Base-by-base conservation (phyloP, 2,888 invertebrate species). In the Lordiphosa andalusiaca region DNA sequence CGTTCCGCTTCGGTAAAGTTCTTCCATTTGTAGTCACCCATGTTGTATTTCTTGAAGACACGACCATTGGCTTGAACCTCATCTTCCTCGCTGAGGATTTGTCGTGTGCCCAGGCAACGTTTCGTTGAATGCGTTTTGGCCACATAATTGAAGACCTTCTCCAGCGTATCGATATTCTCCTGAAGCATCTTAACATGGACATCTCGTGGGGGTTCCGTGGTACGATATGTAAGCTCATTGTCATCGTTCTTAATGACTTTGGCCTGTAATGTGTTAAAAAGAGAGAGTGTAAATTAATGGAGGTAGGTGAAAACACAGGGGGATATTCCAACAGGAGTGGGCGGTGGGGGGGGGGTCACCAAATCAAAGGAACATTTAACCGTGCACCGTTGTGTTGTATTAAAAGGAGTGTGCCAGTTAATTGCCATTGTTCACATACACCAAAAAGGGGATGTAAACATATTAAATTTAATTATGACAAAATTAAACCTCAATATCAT, bases 1-100 rank as follows among this genome's bases (percentile, higher is more conserved):
- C 91, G 90, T 85, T 96, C 94, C 73, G 87, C 93, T 74, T 96
- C 95, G 30, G 91, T 89, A 89, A 93, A 98, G 4, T 94, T 93
- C 70, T 94, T 94, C 98, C 98, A 99, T 77, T 92, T 92, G 90
- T 98, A 99, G 37, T 95, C 94, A 49, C 98, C 98, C 93, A 98
- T 93, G 82, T 95, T 95, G 90, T 96, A 96, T 94, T 99, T 99
- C 90, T 98, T 98, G 88, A 99, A 99, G 48, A 98, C 92, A 69
- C 97, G 93, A 46, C 99, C 99, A 87, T 98, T 98, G 1, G 96
- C 94, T 88, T 99, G 98, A 10, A 94, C 90, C 88, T 99, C 99
- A 87, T 98, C 97, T 87, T 97, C 96, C 89, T 98, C 98, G 57
- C 95, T 94, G 40, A 98, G 91, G 75, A 98, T 94, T 81, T 97